Evolutionary conservation across 2,888 invertebrate species (phyloP).

Genomic region (Tuberolachnus salignus): DNA sequence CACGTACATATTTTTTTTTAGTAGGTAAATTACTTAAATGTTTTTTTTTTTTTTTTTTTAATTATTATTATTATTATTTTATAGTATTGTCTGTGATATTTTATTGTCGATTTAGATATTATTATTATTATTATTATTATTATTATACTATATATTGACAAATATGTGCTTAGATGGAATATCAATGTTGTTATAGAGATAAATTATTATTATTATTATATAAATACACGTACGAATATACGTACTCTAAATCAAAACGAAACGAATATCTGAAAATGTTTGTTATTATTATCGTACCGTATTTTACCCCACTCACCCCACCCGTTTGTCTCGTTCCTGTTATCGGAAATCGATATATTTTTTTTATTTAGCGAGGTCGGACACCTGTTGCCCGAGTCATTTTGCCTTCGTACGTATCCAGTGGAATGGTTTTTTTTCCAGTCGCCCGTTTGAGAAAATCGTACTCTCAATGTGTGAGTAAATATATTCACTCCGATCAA

Average conservation of each 20-base stretch:
- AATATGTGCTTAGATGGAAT: conserved; percentile 36
- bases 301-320: too few relatives aligned
- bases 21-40: conserved; percentile 13
- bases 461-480: too few relatives aligned
- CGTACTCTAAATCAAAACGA: conserved; percentile 16
- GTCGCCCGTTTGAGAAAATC: too few relatives aligned
- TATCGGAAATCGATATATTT: too few relatives aligned
- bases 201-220: conserved; percentile 35
- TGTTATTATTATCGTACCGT: not conserved
- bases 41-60: not conserved
- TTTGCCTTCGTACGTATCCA: too few relatives aligned
- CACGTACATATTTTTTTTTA: conserved; percentile 1
- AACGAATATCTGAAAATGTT: not conserved
- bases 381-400: too few relatives aligned
- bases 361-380: too few relatives aligned
- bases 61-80: too few relatives aligned
- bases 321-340: too few relatives aligned
- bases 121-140: too few relatives aligned
- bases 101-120: not conserved
- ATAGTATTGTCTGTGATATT: conserved; percentile 50
- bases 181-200: conserved; percentile 47
- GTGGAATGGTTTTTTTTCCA: too few relatives aligned
- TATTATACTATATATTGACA: not conserved
- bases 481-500: too few relatives aligned
- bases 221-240: conserved; percentile 19